Evolutionary conservation across 2,888 invertebrate genomes (phyloP).

Genomic region (Epsilonema sp.): DNA sequence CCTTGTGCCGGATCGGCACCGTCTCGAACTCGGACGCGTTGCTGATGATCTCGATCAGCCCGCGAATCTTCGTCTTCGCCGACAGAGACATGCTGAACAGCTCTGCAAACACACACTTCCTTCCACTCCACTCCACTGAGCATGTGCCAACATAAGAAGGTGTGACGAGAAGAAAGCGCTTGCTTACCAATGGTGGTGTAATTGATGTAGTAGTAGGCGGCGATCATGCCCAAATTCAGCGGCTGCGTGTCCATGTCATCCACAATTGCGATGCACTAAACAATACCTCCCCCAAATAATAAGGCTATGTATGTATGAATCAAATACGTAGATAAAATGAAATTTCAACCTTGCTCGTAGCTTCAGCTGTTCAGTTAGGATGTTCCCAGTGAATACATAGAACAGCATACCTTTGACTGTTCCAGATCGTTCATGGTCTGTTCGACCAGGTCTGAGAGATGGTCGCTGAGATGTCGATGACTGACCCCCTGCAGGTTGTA

Average conservation of each 20-base stretch:
- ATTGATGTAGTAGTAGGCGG: slow-evolving; percentile 97
- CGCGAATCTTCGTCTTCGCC: slow-evolving; percentile 88
- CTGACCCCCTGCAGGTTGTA: slow-evolving; percentile 83
- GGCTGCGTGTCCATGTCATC: slow-evolving; percentile 95
- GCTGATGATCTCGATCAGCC: slow-evolving; percentile 87
- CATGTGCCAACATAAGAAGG: neutral
- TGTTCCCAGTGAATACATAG: too few species aligned
- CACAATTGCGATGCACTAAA: slow-evolving; percentile 71
- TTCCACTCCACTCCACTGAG: too few species aligned
- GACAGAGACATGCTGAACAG: slow-evolving; percentile 89
- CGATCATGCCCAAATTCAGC: slow-evolving; percentile 96
- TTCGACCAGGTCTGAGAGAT: slow-evolving; percentile 90
- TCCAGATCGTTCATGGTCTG: slow-evolving; percentile 78
- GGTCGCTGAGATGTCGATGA: slow-evolving; percentile 89
- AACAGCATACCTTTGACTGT: slow-evolving; percentile 51
- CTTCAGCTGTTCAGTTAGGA: too few species aligned
- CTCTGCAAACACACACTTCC: slow-evolving; percentile 41
- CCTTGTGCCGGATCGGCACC: slow-evolving; percentile 78
- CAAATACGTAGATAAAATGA: too few species aligned
- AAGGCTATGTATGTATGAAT: too few species aligned
- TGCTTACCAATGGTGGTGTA: slow-evolving; percentile 77
- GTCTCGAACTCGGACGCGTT: slow-evolving; percentile 90
- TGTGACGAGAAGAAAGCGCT: too few species aligned
- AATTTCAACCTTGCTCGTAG: too few species aligned
- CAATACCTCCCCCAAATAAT: too few species aligned